Conservation (phyloP, 2,888 invertebrate genomes). For the Cerastis leucographa region DNA sequence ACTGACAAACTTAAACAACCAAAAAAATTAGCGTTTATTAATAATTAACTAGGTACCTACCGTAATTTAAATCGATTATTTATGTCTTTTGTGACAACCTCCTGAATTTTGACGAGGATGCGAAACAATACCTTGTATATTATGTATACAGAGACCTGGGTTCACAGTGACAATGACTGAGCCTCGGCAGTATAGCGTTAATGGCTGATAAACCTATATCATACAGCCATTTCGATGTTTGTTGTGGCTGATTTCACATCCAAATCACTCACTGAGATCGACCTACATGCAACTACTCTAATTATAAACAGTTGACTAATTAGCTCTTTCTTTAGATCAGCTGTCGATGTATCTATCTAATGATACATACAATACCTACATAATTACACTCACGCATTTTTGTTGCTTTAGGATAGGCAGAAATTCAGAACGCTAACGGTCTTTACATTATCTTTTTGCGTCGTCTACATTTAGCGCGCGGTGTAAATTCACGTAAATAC, state of each 20-base stretch:
- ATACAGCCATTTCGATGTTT: slow-evolving; percentile 17
- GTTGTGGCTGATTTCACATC: slow-evolving; percentile 56
- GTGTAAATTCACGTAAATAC: too few species aligned
- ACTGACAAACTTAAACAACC: too few species aligned
- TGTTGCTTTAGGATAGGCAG: background rate
- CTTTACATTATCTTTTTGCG: background rate
- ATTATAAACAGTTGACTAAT: slow-evolving; percentile 74
- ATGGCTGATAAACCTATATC: background rate
- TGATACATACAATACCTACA: background rate
- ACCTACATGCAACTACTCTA: slow-evolving; percentile 77
- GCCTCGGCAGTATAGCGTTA: background rate
- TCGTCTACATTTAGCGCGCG: too few species aligned
- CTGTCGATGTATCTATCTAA: slow-evolving; percentile 26
- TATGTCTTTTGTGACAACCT: too few species aligned
- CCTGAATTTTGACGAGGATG: too few species aligned
- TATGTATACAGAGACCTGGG: too few species aligned
- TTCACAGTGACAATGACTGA: background rate
- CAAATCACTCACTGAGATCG: slow-evolving; percentile 77
- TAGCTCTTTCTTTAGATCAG: slow-evolving; percentile 69
- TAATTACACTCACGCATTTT: background rate
- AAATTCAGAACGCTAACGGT: background rate
- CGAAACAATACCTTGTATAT: too few species aligned
- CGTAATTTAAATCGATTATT: too few species aligned
- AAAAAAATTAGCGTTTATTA: too few species aligned
- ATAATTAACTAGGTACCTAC: too few species aligned